phyloP scores from a whole-genome alignment of 2,888 invertebrate genomes.

The Drosophila infuscata region DNA sequence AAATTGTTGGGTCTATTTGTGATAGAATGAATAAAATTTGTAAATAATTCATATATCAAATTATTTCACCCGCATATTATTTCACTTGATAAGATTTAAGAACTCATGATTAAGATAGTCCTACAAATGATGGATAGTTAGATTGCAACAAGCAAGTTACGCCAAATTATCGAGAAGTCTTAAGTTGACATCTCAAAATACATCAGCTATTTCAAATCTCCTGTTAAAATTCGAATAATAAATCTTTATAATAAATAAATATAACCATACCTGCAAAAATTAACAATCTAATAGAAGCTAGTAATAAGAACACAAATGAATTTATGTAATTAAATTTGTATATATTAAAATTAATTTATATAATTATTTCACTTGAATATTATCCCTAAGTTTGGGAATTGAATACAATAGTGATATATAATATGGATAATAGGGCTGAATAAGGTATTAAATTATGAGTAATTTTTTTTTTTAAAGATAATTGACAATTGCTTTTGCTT shows the following conservation, averaged over 20 bases:
- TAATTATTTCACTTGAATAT: background rate
- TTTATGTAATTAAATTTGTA: background rate
- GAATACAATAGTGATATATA: too few relatives aligned
- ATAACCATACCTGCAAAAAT: background rate
- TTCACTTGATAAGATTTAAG: background rate
- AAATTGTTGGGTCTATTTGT: background rate
- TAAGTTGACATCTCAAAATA: background rate
- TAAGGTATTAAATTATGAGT: background rate
- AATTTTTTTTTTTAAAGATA: background rate
- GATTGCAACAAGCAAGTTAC: background rate
- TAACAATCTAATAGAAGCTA: accelerated
- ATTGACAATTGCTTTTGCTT: accelerated
- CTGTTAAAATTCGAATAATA: background rate
- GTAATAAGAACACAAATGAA: background rate
- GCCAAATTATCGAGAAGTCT: background rate
- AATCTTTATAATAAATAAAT: background rate
- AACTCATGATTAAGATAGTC: background rate
- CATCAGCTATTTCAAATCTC: background rate
- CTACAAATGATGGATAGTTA: too few relatives aligned
- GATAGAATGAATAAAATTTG: background rate
- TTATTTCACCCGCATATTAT: background rate
- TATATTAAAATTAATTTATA: background rate
- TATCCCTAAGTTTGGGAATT: background rate
- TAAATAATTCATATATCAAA: background rate
- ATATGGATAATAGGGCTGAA: too few relatives aligned